Conservation (phyloP, 2,113 vertebrate genomes). For the Dolichallabes microphthalmus region DNA sequence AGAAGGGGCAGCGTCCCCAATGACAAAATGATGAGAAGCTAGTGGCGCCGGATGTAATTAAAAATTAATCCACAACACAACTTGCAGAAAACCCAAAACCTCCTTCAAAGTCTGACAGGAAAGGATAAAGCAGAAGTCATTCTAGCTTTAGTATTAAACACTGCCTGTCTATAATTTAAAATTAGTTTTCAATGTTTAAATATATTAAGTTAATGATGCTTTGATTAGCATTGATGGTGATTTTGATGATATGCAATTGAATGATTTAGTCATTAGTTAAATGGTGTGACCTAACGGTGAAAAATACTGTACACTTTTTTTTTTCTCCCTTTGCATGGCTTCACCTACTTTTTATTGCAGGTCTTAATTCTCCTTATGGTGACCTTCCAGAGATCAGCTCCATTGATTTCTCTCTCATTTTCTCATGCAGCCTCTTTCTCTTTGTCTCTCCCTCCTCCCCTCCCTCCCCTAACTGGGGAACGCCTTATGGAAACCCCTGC, state of each 20-base stretch:
- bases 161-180: neutral
- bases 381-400: slow-evolving; percentile 21
- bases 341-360: slow-evolving; percentile 15
- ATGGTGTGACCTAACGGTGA: neutral
- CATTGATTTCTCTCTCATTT: slow-evolving; percentile 23
- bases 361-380: neutral
- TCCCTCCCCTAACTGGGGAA: slow-evolving; percentile 16
- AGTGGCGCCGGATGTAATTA: slow-evolving; percentile 24
- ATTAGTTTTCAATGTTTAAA: neutral
- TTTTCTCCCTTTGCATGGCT: slow-evolving; percentile 14
- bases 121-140: slow-evolving; percentile 4
- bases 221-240: neutral
- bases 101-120: slow-evolving; percentile 21
- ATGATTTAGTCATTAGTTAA: neutral
- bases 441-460: neutral
- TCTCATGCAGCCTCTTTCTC: neutral
- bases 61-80: slow-evolving; percentile 16
- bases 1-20: slow-evolving; percentile 1
- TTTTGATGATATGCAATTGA: neutral
- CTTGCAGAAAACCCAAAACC: neutral
- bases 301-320: neutral
- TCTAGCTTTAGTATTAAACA: neutral
- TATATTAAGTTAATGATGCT: neutral
- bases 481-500: slow-evolving; percentile 18
- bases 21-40: slow-evolving; percentile 31